Percentiles rank a stretch among this genome's conserved stretches.
These are phyloP conservation scores for Cebuella pygmaea DNA, from an alignment of 2,797 vertebrate genomes.

Conservation along the genomic window DNA sequence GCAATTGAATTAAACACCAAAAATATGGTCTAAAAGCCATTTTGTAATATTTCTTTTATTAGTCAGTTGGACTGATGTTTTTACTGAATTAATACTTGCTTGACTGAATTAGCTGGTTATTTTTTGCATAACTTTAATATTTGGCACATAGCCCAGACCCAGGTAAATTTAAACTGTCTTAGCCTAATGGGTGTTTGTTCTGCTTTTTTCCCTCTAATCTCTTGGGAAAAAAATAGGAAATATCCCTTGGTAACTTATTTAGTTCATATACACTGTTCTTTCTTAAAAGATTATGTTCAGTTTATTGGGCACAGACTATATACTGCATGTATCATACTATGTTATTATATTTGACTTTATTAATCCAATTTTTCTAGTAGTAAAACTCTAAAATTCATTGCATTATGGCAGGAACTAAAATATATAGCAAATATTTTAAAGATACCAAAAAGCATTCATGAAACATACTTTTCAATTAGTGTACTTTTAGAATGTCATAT, in stretches of 20 bases:
- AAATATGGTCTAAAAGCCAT: not conserved
- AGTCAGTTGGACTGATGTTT: not conserved
- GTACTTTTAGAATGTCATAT: not conserved
- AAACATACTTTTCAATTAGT: constrained; percentile 6
- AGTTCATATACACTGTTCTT: not conserved
- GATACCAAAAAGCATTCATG: not conserved
- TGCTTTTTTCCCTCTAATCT: not conserved
- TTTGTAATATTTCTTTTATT: constrained; percentile 44
- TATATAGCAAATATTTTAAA: constrained; percentile 9
- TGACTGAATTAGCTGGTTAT: constrained; percentile 18
- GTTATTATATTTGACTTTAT: constrained; percentile 24
- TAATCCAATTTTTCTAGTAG: constrained; percentile 36
- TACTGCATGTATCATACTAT: not conserved
- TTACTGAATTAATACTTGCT: constrained; percentile 10
- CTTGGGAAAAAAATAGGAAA: not conserved
- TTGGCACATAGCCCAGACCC: not conserved
- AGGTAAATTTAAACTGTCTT: constrained; percentile 42
- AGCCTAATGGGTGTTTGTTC: not conserved
- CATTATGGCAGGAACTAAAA: not conserved
- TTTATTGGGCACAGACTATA: constrained; percentile 20
- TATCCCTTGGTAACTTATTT: not conserved
- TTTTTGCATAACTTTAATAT: constrained; percentile 48
- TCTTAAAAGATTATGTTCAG: not conserved
- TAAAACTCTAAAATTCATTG: constrained; percentile 42
- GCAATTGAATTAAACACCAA: not conserved